Percentiles rank a stretch among this genome's conserved stretches.
Evolutionary conservation across 1,140 invertebrate species (phyloP).

Genomic region (Philotrypesis tridentata): DNA sequence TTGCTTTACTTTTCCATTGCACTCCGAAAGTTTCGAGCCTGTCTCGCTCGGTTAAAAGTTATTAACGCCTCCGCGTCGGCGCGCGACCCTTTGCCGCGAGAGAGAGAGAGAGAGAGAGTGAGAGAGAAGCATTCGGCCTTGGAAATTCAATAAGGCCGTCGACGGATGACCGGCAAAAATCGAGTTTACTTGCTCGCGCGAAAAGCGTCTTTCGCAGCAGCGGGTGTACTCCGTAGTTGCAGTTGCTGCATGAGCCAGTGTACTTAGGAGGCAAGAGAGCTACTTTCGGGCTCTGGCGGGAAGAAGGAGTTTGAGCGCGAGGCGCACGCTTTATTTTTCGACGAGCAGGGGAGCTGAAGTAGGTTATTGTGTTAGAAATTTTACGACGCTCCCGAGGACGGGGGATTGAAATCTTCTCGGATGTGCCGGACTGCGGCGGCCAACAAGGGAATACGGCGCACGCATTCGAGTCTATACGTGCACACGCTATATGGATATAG

Average conservation of each 20-base stretch:
- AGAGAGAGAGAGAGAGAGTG: neutral
- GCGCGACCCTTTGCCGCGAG: neutral
- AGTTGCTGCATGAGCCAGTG: neutral
- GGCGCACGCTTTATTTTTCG: slow-evolving; percentile 3
- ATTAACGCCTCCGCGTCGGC: neutral
- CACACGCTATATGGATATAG: neutral
- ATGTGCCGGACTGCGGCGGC: neutral
- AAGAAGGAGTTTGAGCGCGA: neutral
- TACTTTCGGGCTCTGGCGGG: neutral
- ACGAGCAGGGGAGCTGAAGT: neutral
- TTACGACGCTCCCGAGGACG: neutral
- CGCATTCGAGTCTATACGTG: neutral
- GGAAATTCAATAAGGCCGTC: slow-evolving; percentile 33
- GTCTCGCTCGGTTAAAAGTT: slow-evolving; percentile 38
- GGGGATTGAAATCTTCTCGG: neutral
- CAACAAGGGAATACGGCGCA: neutral
- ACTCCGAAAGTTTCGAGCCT: neutral
- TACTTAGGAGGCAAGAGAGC: neutral
- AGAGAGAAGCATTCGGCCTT: neutral
- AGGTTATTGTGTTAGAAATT: slow-evolving; percentile 37
- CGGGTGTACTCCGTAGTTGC: too few relatives aligned
- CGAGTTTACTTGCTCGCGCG: slow-evolving; percentile 9
- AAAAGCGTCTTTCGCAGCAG: neutral
- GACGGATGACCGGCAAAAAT: slow-evolving; percentile 24
- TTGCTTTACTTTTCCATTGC: neutral